Base-by-base conservation (phyloP, 1,140 invertebrate species). In the Chymomyza costata region DNA sequence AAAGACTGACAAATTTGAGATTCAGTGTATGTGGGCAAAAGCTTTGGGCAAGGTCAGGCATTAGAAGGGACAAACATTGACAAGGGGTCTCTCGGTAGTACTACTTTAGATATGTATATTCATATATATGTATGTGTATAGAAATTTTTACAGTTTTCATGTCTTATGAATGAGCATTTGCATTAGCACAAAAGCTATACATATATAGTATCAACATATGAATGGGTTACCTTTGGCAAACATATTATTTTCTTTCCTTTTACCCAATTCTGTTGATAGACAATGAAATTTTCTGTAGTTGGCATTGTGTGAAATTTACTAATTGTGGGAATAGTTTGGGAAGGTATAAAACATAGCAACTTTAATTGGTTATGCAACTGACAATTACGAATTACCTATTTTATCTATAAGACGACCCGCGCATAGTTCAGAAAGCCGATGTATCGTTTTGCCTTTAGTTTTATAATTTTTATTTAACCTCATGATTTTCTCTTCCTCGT, bases 331-430 rank as follows among this genome's bases (percentile, higher is more conserved):
- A 7, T n/a, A 10, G n/a, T n/a, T n/a, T n/a, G n/a, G n/a, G n/a
- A n/a, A 28, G 10, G 10, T 32, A 30, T 46, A 34, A n/a, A 32
- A 46, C 13, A 46, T 32, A 64, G 67, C 31, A 70, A 71, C 49
- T 80, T 80, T 52, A 67, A 57, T 66, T 70, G 78, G 63, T 66
- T 66, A 62, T 63, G 71, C 71, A 76, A 78, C 73, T 80, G 63
- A 80, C 73, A 73, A 73, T 80, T 55, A 80, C 28, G 67, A 52
- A 61, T 83, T 83, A 83, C 80, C 80, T 83, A 83, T 74, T 70
- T 83, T 74, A 59, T 83, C 73, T 62, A 74, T 65, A 39, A 83
- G 65, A 38, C 53, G 53, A 67, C 74, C 69, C 19, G 62, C 52
- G 66, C 80, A 83, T 25, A 83, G 66, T 52, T 83, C 80, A 60